phyloP scores from a whole-genome alignment of 2,113 vertebrate species.

The Mesoclemmys tuberculata region DNA sequence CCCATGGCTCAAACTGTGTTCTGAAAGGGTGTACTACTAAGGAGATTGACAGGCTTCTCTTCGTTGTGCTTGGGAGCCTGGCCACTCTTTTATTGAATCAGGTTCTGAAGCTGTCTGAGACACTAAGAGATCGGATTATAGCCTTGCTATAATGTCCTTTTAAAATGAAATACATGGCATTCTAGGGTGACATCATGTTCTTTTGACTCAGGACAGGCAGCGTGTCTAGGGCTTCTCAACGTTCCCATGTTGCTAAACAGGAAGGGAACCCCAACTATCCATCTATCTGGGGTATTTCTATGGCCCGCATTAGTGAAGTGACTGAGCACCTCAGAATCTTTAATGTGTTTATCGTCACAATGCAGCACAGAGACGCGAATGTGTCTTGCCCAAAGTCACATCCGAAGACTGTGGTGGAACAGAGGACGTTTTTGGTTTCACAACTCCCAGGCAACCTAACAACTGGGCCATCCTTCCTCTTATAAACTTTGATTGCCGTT shows the following conservation, averaged over 20 bases:
- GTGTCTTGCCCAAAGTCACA: neutral
- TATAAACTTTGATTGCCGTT: neutral
- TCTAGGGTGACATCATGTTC: conserved; percentile 53
- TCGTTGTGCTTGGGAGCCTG: conserved; percentile 31
- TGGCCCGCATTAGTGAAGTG: neutral
- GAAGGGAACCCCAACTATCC: neutral
- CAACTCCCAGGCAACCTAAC: accelerated
- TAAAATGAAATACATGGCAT: conserved; percentile 50
- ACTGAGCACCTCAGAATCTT: neutral
- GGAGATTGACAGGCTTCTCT: conserved; percentile 40
- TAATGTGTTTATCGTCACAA: neutral
- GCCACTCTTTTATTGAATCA: conserved; percentile 63
- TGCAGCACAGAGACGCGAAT: no score
- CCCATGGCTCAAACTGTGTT: neutral
- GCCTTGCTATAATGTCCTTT: conserved; percentile 60
- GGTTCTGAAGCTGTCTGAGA: conserved; percentile 64
- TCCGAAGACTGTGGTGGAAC: neutral
- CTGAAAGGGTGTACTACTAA: neutral
- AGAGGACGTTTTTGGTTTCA: neutral
- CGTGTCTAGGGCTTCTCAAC: neutral
- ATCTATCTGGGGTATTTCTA: neutral
- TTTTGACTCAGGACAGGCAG: neutral
- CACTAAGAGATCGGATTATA: conserved; percentile 63
- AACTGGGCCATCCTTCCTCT: neutral
- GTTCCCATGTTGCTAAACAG: neutral